phyloP scores from a whole-genome alignment of 2,888 invertebrate genomes.

The Ormyrus nitidulus region DNA sequence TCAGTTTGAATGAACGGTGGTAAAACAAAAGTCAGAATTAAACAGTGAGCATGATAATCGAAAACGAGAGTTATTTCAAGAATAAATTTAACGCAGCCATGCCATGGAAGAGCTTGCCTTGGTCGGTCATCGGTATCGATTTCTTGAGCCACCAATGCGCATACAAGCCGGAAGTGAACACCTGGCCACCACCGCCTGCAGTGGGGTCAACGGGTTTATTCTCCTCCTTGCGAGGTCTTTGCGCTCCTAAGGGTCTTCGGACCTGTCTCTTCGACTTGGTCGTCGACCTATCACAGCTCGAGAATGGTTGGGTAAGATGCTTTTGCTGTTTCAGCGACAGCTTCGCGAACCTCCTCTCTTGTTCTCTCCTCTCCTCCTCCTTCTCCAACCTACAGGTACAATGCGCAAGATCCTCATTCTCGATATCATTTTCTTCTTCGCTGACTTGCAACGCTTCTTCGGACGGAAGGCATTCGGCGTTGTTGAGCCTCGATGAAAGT shows the following conservation, averaged over 20 bases:
- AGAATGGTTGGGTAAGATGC: conserved; percentile 66
- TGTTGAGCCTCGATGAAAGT: conserved; percentile 35
- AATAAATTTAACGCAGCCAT: conserved; percentile 71
- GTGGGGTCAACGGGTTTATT: background rate
- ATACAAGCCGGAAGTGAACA: conserved; percentile 90
- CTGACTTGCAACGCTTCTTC: no score
- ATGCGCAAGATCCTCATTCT: conserved; percentile 62
- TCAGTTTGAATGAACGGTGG: background rate
- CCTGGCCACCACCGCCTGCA: conserved; percentile 69
- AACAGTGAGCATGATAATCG: conserved; percentile 21
- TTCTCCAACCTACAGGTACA: conserved; percentile 41
- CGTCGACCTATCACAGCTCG: conserved; percentile 28
- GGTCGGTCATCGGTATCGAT: conserved; percentile 79
- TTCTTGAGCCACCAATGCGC: conserved; percentile 97
- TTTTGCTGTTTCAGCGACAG: conserved; percentile 32
- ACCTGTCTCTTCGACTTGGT: background rate
- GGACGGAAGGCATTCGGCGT: conserved; percentile 59
- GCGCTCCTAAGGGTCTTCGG: conserved; percentile 25
- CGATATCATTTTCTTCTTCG: conserved; percentile 52
- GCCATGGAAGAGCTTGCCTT: conserved; percentile 75
- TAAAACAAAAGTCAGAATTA: background rate
- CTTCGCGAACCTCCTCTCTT: conserved; percentile 50
- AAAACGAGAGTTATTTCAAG: conserved; percentile 9
- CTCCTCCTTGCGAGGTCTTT: conserved; percentile 44
- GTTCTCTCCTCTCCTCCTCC: conserved; percentile 17